A percentile compares a stretch with the other conserved stretches of the same genome.
phyloP scores from a whole-genome alignment of 2,888 invertebrate species.

The Encarsia formosa region DNA sequence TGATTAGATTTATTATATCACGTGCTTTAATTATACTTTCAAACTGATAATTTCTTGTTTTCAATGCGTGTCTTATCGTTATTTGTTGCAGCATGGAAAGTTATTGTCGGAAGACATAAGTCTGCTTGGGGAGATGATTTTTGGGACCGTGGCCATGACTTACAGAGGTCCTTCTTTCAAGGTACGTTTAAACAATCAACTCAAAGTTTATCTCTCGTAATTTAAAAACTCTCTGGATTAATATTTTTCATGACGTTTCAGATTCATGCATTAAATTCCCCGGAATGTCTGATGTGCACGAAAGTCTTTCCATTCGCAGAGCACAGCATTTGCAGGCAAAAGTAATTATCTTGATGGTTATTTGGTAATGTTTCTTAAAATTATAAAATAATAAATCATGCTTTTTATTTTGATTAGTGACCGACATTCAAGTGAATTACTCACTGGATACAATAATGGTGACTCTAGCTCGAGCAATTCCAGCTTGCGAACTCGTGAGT shows the following conservation, averaged over 20 bases:
- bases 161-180: constrained; percentile 83
- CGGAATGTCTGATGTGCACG: constrained; percentile 51
- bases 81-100: constrained; percentile 55
- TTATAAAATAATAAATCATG: too few relatives aligned
- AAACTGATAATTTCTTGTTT: too few relatives aligned
- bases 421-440: constrained; percentile 39
- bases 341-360: constrained; percentile 30
- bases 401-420: constrained; percentile 35
- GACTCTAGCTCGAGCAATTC: constrained; percentile 40
- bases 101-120: constrained; percentile 59
- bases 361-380: neutral
- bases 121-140: constrained; percentile 85
- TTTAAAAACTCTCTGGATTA: neutral
- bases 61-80: neutral
- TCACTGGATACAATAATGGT: constrained; percentile 35
- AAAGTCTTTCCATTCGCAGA: constrained; percentile 48
- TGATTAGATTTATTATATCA: too few relatives aligned
- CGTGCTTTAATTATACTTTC: too few relatives aligned
- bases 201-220: neutral
- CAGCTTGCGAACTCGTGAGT: constrained; percentile 27
- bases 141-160: constrained; percentile 86
- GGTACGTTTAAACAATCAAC: constrained; percentile 53
- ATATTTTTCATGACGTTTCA: constrained; percentile 25
- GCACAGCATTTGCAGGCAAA: constrained; percentile 37
- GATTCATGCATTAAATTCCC: constrained; percentile 54